Evolutionary conservation across 2,888 invertebrate species (phyloP).

Genomic region (Himalopsyche kuldschensis): DNA sequence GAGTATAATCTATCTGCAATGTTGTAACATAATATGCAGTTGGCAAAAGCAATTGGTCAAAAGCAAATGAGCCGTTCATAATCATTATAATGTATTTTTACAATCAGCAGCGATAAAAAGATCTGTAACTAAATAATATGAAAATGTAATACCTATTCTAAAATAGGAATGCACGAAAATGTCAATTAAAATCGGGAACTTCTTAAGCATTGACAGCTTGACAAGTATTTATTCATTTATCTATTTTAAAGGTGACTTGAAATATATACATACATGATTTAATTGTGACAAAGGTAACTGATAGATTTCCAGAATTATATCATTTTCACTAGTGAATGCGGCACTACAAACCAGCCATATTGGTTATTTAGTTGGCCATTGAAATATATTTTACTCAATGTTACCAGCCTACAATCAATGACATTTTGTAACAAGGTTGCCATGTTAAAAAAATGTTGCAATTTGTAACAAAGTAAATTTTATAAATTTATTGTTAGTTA

Average conservation of each 20-base stretch:
- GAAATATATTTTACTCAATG: not conserved
- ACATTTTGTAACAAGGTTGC: not conserved
- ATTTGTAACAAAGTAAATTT: too few relatives aligned
- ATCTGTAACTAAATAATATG: not conserved
- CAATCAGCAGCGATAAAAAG: not conserved
- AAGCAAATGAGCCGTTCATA: not conserved
- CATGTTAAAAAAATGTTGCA: not conserved
- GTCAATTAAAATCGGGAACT: not conserved
- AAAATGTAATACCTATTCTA: not conserved
- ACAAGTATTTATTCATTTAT: not conserved
- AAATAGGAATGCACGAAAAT: not conserved
- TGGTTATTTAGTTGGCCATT: constrained; percentile 7
- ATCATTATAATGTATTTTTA: constrained; percentile 6
- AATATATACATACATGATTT: constrained; percentile 4
- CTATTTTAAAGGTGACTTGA: not conserved
- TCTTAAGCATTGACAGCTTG: not conserved
- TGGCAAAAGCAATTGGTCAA: not conserved
- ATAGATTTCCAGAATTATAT: not conserved
- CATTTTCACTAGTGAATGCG: not conserved
- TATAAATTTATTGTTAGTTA: too few relatives aligned
- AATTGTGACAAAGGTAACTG: not conserved
- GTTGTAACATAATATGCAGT: not conserved
- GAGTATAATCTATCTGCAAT: not conserved
- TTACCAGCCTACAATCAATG: not conserved
- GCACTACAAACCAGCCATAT: constrained; percentile 6